A percentile compares a stretch with the other conserved stretches of the same genome.
Evolutionary conservation across 2,797 vertebrate species (phyloP).

Genomic region (Notoglanidium macrostoma): DNA sequence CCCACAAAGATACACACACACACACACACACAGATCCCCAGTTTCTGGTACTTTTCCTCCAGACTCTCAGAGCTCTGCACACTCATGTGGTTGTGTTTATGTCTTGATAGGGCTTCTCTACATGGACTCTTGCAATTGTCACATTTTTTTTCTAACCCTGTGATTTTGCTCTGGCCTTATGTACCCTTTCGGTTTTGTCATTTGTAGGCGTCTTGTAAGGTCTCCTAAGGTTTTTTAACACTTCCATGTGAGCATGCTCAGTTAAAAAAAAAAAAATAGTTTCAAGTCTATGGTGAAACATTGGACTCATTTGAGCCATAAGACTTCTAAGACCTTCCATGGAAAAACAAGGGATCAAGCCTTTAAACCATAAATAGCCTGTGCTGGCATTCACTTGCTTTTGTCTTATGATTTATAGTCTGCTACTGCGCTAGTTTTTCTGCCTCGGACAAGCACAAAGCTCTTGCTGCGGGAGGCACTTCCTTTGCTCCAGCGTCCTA

Average conservation of each 20-base stretch:
- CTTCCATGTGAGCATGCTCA: neutral
- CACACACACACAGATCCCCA: neutral
- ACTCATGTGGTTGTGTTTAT: conserved; percentile 44
- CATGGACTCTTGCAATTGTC: conserved; percentile 19
- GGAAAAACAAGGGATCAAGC: conserved; percentile 8
- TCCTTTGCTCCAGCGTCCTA: neutral
- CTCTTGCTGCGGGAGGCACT: conserved; percentile 22
- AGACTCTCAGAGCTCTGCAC: neutral
- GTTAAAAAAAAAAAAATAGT: neutral
- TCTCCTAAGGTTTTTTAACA: neutral
- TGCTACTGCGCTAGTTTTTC: neutral
- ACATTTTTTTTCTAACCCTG: conserved; percentile 3
- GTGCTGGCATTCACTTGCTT: conserved; percentile 30
- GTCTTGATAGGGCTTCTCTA: conserved; percentile 6
- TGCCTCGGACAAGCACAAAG: conserved; percentile 6
- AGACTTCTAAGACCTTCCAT: neutral
- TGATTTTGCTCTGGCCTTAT: conserved; percentile 15
- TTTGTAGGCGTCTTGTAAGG: conserved; percentile 3
- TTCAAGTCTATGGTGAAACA: neutral
- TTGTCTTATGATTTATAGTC: conserved; percentile 34
- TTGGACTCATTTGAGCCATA: neutral
- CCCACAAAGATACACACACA: neutral
- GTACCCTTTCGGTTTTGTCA: conserved; percentile 6
- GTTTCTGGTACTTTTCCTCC: conserved; percentile 10
- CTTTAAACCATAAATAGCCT: conserved; percentile 39